phyloP scores from a whole-genome alignment of 2,888 invertebrate species.

The Rhopalosiphum nymphaeae region DNA sequence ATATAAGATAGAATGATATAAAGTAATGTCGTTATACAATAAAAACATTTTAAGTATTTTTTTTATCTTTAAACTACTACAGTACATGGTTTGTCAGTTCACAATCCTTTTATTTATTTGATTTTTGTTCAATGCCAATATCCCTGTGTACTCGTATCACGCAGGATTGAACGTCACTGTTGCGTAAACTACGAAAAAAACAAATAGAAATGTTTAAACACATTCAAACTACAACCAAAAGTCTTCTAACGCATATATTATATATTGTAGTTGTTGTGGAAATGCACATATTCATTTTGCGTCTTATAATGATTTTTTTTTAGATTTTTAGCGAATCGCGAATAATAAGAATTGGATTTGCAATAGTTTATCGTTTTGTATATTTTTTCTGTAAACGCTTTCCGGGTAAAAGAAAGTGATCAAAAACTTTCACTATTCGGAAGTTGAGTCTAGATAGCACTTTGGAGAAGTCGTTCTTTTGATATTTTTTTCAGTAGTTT shows the following conservation, averaged over 20 bases:
- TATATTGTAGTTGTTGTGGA: neutral
- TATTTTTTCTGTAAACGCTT: neutral
- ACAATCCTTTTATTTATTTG: constrained; percentile 24
- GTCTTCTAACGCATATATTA: neutral
- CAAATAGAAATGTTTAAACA: neutral
- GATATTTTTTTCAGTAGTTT: neutral
- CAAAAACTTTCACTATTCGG: neutral
- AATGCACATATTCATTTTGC: neutral
- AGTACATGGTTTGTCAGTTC: neutral
- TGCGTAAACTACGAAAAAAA: neutral
- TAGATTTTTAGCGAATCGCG: neutral
- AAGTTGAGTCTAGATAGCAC: neutral
- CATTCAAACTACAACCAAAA: neutral
- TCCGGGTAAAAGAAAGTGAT: neutral
- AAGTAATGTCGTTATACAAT: neutral
- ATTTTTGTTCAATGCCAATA: neutral
- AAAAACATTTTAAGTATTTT: neutral
- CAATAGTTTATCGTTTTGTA: neutral
- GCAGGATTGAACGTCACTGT: neutral
- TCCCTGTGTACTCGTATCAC: neutral
- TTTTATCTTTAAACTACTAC: neutral
- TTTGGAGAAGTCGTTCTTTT: neutral
- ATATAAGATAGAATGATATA: neutral
- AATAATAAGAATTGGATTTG: neutral
- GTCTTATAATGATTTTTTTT: neutral